phyloP scores from a whole-genome alignment of 2,797 vertebrate species.

The Apogon hyalosoma region DNA sequence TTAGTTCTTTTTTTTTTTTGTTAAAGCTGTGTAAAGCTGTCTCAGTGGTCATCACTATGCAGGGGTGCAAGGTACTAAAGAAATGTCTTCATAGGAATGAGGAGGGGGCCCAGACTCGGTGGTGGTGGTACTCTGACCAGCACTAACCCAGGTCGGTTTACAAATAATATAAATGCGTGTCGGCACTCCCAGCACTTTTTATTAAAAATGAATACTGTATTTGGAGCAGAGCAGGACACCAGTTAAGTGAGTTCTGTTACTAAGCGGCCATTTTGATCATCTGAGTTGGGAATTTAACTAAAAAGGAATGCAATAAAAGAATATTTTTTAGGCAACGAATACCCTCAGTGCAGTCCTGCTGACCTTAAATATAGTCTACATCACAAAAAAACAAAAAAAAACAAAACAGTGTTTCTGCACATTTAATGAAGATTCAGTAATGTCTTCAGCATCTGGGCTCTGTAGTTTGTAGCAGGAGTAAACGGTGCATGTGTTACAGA shows the following conservation, averaged over 20 bases:
- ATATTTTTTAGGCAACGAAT: no score
- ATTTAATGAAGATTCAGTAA: no score
- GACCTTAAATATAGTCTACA: no score
- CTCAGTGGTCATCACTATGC: slow-evolving; percentile 45
- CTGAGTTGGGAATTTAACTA: slow-evolving; percentile 6
- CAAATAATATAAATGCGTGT: slow-evolving; percentile 9
- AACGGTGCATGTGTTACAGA: no score
- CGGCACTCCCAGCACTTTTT: slow-evolving; percentile 54
- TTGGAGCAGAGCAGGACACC: neutral
- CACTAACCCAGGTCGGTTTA: slow-evolving; percentile 12
- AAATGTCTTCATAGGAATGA: slow-evolving; percentile 3
- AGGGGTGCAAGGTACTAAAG: slow-evolving; percentile 22
- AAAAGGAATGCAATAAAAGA: neutral
- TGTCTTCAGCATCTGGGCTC: no score
- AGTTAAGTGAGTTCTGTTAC: neutral
- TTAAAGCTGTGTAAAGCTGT: slow-evolving; percentile 39
- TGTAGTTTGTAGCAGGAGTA: no score
- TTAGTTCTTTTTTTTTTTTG: slow-evolving; percentile 4
- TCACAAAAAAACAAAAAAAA: neutral
- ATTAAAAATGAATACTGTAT: slow-evolving; percentile 19
- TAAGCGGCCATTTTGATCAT: slow-evolving; percentile 42
- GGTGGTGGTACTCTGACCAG: slow-evolving; percentile 1
- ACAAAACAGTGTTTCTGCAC: no score
- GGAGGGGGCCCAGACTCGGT: neutral
- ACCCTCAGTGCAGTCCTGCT: no score